These are phyloP conservation scores for Ciconia nigra DNA, from an alignment of 2,797 vertebrate species.

Conservation along the genomic window DNA sequence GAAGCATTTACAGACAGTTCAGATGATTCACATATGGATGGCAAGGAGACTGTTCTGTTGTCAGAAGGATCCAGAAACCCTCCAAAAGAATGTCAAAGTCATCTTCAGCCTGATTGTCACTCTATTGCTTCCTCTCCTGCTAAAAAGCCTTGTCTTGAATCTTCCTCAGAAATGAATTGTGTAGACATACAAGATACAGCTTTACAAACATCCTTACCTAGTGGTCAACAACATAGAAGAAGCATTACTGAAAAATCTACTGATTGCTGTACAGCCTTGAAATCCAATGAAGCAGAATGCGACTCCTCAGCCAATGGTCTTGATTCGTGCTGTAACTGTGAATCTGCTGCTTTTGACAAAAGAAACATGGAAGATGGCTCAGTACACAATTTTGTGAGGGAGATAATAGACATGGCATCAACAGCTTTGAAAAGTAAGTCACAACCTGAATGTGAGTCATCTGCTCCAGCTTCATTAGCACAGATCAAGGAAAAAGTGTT, in stretches of 20 bases:
- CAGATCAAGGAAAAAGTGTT: slow-evolving; percentile 94
- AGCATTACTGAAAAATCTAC: slow-evolving; percentile 1
- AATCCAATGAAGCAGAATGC: slow-evolving; percentile 69
- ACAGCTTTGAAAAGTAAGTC: slow-evolving; percentile 87
- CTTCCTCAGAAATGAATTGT: slow-evolving; percentile 27
- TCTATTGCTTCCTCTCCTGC: slow-evolving; percentile 1
- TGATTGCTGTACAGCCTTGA: slow-evolving; percentile 29
- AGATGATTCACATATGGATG: slow-evolving; percentile 49
- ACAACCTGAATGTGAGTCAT: slow-evolving; percentile 75
- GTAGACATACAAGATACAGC: slow-evolving; percentile 1
- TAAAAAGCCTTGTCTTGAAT: slow-evolving; percentile 61
- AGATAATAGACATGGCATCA: slow-evolving; percentile 94
- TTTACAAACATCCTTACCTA: slow-evolving; percentile 17
- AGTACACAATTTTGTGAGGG: slow-evolving; percentile 92
- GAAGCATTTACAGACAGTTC: slow-evolving; percentile 64
- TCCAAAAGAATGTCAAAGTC: slow-evolving; percentile 55
- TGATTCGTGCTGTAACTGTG: slow-evolving; percentile 69
- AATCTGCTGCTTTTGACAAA: slow-evolving; percentile 62
- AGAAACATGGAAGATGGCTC: slow-evolving; percentile 77
- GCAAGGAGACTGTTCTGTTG: slow-evolving; percentile 48
- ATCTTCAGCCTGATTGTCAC: slow-evolving; percentile 46
- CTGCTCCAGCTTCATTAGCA: slow-evolving; percentile 75
- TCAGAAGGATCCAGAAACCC: neutral
- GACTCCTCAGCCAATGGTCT: slow-evolving; percentile 29
- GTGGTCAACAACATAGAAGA: neutral